Base-by-base conservation (phyloP, 2,888 invertebrate genomes). In the Masnerella sp. region DNA sequence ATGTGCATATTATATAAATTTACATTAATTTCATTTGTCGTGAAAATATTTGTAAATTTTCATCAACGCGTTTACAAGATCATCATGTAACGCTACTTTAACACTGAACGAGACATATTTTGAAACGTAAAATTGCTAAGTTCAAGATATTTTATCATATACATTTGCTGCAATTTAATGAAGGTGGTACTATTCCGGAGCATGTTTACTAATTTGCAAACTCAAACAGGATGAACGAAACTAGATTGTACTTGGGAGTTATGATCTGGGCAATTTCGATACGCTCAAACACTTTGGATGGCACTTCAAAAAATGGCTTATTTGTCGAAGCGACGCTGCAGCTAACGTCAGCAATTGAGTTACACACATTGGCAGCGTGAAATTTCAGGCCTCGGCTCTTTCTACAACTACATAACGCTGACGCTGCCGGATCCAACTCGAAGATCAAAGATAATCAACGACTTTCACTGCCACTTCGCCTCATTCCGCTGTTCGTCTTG, bases 401-500 rank as follows among this genome's bases (percentile, higher is more conserved):
- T 62, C 61, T 47, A 45, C n/a, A 12, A 64, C 49, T 20, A 52
- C 52, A 65, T 52, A 75, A 64, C 74, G 75, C 79, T 81, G 81
- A 79, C 77, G 62, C 70, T 25, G 74, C 61, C 52, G 54, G 67
- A 79, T 76, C 62, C 61, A 69, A 71, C 68, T 59, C 68, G 74
- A 70, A 80, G 80, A 82, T 82, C 81, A 81, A 81, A 81, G 81
- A 82, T 81, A 81, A 82, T 81, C 81, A 80, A 73, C 71, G 73
- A 77, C 76, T 74, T 72, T 77, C 74, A 74, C 45, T 51, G 54
- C 72, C 73, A 67, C 68, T 70, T 62, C 47, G 30, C 67, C 28
- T 22, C 32, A 75, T 59, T 61, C 64, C 71, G 71, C 74, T 72
- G 67, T 74, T 47, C 74, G 47, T 65, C 40, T 62, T 36, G 30